Evolutionary conservation across 2,888 invertebrate species (phyloP).

Genomic region (Leptothorax acervorum): DNA sequence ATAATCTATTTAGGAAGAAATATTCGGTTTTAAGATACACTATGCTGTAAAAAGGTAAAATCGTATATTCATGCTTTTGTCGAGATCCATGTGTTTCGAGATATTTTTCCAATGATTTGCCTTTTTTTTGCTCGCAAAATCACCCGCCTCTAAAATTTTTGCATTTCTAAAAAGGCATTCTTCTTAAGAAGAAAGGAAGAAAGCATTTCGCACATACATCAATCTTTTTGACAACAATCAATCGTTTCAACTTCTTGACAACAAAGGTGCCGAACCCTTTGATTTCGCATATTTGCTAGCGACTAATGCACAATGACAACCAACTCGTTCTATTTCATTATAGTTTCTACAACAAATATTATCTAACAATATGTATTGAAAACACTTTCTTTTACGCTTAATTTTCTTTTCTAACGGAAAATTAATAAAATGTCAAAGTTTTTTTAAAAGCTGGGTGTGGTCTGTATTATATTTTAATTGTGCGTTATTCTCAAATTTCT

Average conservation of each 20-base stretch:
- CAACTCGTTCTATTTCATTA: not conserved
- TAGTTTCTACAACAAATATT: not conserved
- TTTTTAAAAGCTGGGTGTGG: not conserved
- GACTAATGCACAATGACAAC: not conserved
- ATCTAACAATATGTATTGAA: no score
- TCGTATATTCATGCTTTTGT: not conserved
- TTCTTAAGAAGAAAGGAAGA: slow-evolving; percentile 76
- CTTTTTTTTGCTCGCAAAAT: not conserved
- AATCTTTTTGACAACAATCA: slow-evolving; percentile 74
- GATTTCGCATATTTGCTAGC: not conserved
- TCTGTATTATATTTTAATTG: no score
- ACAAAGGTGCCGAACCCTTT: slow-evolving; percentile 26
- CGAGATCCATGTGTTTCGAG: not conserved
- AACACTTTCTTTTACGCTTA: not conserved
- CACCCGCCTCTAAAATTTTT: not conserved
- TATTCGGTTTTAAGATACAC: not conserved
- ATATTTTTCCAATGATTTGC: not conserved
- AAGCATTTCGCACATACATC: slow-evolving; percentile 81
- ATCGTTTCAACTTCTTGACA: slow-evolving; percentile 31
- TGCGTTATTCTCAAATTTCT: not conserved
- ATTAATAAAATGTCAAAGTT: not conserved
- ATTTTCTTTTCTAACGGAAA: not conserved
- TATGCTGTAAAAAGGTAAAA: not conserved
- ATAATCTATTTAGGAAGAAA: not conserved
- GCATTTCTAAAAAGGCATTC: not conserved